Conservation (phyloP, 1,140 invertebrate species). For the Drosophila hydei region DNA sequence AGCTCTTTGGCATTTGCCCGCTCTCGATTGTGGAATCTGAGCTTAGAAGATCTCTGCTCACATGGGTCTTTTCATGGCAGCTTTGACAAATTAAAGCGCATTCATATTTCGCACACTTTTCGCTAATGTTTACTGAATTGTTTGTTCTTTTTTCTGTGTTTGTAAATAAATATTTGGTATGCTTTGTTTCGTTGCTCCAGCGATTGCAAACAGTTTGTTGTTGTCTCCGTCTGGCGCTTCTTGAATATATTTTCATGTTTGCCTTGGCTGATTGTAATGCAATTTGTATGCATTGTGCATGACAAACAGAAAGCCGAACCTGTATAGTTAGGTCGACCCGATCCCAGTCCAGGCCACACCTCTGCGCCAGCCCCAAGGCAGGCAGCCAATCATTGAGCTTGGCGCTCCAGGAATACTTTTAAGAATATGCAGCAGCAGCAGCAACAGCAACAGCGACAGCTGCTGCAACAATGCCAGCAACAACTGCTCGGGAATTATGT, state of each 20-base stretch:
- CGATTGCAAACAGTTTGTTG: constrained; percentile 28
- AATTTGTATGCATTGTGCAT: constrained; percentile 81
- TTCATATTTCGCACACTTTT: not conserved
- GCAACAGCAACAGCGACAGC: constrained; percentile 24
- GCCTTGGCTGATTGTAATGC: constrained; percentile 76
- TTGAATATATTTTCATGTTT: constrained; percentile 72
- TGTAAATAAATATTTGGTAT: constrained; percentile 71
- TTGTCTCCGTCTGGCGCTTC: constrained; percentile 35
- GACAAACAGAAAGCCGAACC: constrained; percentile 52
- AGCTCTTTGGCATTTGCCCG: not conserved
- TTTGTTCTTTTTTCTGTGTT: too few relatives aligned
- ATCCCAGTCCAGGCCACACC: too few relatives aligned
- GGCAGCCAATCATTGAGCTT: constrained; percentile 32
- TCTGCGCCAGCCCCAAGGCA: too few relatives aligned
- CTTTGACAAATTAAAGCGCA: not conserved
- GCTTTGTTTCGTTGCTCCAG: constrained; percentile 31
- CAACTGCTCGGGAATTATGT: constrained; percentile 61
- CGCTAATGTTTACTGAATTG: constrained; percentile 31
- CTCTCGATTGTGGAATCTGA: not conserved
- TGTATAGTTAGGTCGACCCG: constrained; percentile 1
- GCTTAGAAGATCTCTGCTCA: too few relatives aligned
- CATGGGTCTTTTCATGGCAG: too few relatives aligned
- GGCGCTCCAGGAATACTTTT: constrained; percentile 13
- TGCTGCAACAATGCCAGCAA: constrained; percentile 39
- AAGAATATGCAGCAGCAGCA: constrained; percentile 37